Base-by-base conservation (phyloP, 2,888 invertebrate genomes). In the Phorcus lineatus region DNA sequence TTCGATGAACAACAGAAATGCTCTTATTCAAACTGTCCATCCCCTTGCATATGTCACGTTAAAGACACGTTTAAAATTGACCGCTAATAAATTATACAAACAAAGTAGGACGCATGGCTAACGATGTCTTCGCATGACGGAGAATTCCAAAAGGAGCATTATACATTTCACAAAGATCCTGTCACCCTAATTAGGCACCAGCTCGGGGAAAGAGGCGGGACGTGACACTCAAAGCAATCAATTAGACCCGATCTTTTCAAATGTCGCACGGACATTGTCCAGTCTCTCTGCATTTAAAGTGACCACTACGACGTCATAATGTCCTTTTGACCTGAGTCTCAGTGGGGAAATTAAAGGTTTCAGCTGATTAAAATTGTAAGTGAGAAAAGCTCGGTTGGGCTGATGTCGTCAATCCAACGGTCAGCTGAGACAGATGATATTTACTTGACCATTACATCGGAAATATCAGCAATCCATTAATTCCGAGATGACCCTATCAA, bases 191-290 rank as follows among this genome's bases (percentile, higher is more conserved):
- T 47, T 47, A 47, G 47, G 9, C 47, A n/a, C 11, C 47, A 28
- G 62, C 11, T 24, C 13, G 24, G 62, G 62, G 13, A 28, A 62
- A 28, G 62, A 24, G 62, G 24, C 17, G 28, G 62, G 62, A 62
- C 28, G 24, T 62, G 62, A 28, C 62, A 62, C 62, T 28, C 28
- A 62, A 62, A n/a, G 24, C 28, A 28, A 62, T 62, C 62, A 62
- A 62, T 62, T 62, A 62, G 24, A 28, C 24, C n/a, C 24, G 62
- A 62, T 62, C 62, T n/a, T 28, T 62, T 62, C 62, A 62, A 28
- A 28, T 62, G 62, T 28, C 62, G n/a, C 62, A 62, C 28, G 28
- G 62, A 62, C 62, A 62, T 24, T 62, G 62, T 62, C 62, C 62
- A 62, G 62, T 24, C 62, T 62, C 62, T 11, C 62, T 62, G 62